Conservation (phyloP, 1,140 invertebrate genomes). For the Aphaenogaster rudis region DNA sequence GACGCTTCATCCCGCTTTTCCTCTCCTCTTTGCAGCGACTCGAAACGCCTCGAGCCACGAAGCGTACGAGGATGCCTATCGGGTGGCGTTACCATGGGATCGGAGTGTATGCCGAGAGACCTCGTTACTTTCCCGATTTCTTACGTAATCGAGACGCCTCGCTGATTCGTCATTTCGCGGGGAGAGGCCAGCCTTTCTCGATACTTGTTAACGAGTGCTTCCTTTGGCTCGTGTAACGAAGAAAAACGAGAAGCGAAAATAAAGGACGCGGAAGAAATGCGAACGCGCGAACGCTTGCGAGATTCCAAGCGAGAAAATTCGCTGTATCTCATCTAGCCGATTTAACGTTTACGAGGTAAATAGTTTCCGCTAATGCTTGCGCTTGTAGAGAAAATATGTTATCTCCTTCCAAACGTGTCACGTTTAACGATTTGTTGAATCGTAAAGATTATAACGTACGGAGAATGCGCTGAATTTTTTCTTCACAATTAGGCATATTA, state of each 20-base stretch:
- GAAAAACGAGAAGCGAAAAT: slow-evolving; percentile 10
- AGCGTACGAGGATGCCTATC: slow-evolving; percentile 32
- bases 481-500: neutral
- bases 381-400: neutral
- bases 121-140: slow-evolving; percentile 72
- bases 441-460: neutral
- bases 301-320: slow-evolving; percentile 45
- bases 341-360: slow-evolving; percentile 25
- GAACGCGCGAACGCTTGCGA: neutral
- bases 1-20: slow-evolving; percentile 30
- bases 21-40: slow-evolving; percentile 65
- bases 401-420: neutral
- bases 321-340: slow-evolving; percentile 17
- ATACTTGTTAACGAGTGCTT: slow-evolving; percentile 59
- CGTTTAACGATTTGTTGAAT: neutral
- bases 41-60: slow-evolving; percentile 59
- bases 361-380: neutral
- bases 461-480: neutral
- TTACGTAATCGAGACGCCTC: slow-evolving; percentile 66
- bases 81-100: slow-evolving; percentile 78
- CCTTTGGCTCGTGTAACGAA: slow-evolving; percentile 46
- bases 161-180: slow-evolving; percentile 63
- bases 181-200: slow-evolving; percentile 16
- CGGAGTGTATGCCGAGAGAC: slow-evolving; percentile 63
- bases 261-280: slow-evolving; percentile 19